phyloP scores from a whole-genome alignment of 64 coral and sea anemone species.

The Dendronephthya gigantea region DNA sequence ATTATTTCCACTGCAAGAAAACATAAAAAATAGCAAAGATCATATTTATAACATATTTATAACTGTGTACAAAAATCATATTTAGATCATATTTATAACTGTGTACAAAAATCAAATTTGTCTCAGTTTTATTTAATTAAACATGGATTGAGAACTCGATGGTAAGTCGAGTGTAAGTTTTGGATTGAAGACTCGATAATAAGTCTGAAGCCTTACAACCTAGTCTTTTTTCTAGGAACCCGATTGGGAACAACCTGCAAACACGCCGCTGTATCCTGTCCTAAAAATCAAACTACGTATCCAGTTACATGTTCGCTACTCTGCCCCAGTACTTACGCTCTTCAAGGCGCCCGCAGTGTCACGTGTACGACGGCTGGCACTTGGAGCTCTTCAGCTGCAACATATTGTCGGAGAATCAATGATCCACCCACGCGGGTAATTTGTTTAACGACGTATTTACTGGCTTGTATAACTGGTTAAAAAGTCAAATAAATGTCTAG shows the following conservation, averaged over 20 bases:
- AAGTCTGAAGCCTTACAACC: no score
- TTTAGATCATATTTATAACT: no score
- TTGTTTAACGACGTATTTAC: background rate
- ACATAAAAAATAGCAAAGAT: no score
- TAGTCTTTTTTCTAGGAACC: slow-evolving; percentile 48
- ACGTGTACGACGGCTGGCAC: slow-evolving; percentile 71
- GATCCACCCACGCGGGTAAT: slow-evolving; percentile 75
- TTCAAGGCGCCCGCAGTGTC: slow-evolving; percentile 51
- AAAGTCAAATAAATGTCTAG: background rate
- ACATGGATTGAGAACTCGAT: no score
- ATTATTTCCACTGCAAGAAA: no score
- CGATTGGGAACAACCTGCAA: slow-evolving; percentile 51
- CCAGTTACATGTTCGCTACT: slow-evolving; percentile 75
- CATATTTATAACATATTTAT: no score
- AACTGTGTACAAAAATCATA: no score
- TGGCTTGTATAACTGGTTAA: background rate
- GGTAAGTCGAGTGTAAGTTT: no score
- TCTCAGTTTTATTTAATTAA: no score
- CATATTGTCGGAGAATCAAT: slow-evolving; percentile 81
- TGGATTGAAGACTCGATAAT: no score
- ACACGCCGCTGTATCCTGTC: slow-evolving; percentile 55
- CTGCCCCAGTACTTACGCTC: slow-evolving; percentile 57
- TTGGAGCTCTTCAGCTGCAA: slow-evolving; percentile 50
- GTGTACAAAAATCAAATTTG: no score
- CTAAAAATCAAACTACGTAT: slow-evolving; percentile 53